Conservation (phyloP, 2,888 invertebrate species). For the Nesidiocoris tenuis region DNA sequence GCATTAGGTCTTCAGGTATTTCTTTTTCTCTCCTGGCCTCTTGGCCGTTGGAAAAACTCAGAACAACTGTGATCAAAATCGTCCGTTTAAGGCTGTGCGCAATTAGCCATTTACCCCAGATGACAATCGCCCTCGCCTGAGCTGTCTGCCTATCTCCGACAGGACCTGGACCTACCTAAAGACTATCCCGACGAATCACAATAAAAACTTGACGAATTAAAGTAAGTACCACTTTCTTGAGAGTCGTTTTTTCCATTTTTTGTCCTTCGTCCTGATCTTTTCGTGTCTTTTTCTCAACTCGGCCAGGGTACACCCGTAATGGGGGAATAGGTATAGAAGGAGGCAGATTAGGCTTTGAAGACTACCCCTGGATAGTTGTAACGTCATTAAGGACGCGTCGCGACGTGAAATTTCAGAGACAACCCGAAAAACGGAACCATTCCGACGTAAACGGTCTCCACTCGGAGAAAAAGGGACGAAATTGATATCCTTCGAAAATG, state of each 20-base stretch:
- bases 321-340: background rate
- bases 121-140: constrained; percentile 45
- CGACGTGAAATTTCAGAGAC: background rate
- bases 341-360: background rate
- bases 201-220: constrained; percentile 40
- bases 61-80: constrained; percentile 45
- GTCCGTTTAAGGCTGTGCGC: constrained; percentile 45
- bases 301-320: background rate
- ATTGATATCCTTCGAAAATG: background rate
- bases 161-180: background rate
- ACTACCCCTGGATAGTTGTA: background rate
- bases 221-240: constrained; percentile 54
- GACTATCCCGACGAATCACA: constrained; percentile 22
- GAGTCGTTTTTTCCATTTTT: constrained; percentile 7
- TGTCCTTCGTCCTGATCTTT: background rate
- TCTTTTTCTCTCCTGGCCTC: constrained; percentile 22
- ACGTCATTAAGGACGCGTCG: background rate
- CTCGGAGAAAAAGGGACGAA: background rate
- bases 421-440: background rate
- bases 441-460: background rate
- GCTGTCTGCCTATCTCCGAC: background rate
- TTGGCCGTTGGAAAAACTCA: background rate
- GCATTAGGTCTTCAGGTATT: constrained; percentile 42
- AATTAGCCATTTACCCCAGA: constrained; percentile 48
- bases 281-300: background rate